Conservation (phyloP, 2,888 invertebrate genomes). For the Leucophenga maculata region DNA sequence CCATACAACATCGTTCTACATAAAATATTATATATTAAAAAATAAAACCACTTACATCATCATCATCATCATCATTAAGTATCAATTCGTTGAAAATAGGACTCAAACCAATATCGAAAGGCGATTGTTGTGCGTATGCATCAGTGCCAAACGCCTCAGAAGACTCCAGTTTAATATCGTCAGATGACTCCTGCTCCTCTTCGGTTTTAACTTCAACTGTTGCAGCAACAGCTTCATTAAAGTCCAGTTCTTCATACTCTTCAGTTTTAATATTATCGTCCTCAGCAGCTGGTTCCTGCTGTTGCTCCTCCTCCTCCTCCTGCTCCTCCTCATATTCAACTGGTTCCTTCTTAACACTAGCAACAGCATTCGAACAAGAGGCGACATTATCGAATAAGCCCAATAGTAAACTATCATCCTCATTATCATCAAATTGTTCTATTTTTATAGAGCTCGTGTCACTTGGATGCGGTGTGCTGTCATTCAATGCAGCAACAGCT, state of each 20-base stretch:
- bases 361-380: constrained; percentile 23
- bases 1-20: background rate
- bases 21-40: constrained; percentile 26
- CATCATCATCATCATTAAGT: constrained; percentile 61
- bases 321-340: constrained; percentile 31
- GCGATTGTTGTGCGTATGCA: constrained; percentile 22
- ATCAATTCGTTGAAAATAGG: constrained; percentile 60
- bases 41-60: constrained; percentile 60
- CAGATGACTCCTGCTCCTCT: constrained; percentile 43
- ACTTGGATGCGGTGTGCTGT: constrained; percentile 63
- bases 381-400: constrained; percentile 35
- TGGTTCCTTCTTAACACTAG: constrained; percentile 33
- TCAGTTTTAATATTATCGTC: constrained; percentile 47
- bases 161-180: background rate
- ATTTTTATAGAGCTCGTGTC: constrained; percentile 51
- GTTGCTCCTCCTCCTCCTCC: constrained; percentile 24
- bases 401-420: constrained; percentile 43
- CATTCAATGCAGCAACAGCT: constrained; percentile 56
- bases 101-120: constrained; percentile 43
- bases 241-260: constrained; percentile 25
- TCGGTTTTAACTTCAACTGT: constrained; percentile 48
- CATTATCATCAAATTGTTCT: constrained; percentile 52
- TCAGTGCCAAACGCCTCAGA: constrained; percentile 20
- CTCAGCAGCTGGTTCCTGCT: background rate
- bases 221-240: background rate